Conservation (phyloP, 2,113 vertebrate species). For the Vidua chalybeata region DNA sequence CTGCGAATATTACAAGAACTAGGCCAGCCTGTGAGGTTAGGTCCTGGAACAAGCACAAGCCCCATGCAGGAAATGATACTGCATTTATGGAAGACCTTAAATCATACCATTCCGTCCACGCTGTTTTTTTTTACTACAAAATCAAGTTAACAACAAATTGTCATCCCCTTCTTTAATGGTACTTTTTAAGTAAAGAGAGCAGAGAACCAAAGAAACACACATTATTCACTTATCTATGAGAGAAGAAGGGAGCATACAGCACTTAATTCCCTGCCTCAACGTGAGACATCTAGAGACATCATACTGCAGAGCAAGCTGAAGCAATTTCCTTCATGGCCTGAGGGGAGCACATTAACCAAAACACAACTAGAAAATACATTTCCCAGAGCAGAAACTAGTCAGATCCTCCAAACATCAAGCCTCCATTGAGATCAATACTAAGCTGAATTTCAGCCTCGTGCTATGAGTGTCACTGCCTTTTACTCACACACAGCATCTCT, state of each 20-base stretch:
- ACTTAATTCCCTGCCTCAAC: background rate
- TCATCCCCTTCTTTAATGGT: background rate
- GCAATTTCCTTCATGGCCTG: background rate
- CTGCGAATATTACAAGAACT: background rate
- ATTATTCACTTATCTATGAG: background rate
- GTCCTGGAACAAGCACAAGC: background rate
- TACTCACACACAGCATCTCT: background rate
- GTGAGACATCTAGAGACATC: background rate
- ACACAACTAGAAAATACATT: background rate
- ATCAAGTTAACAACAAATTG: background rate
- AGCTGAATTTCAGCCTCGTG: background rate
- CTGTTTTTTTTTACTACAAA: background rate
- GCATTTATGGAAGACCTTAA: background rate
- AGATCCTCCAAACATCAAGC: background rate
- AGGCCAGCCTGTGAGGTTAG: background rate
- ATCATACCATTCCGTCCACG: background rate
- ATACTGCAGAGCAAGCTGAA: background rate
- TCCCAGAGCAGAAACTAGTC: background rate
- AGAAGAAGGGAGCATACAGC: background rate
- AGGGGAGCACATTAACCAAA: background rate
- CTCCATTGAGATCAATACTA: accelerated
- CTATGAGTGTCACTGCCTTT: background rate
- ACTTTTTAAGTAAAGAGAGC: background rate
- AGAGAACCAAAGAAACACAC: background rate
- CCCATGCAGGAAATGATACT: background rate